Percentiles rank a stretch among this genome's conserved stretches.
Evolutionary conservation across 2,888 invertebrate genomes (phyloP).

Genomic region (Nycteola revayana): DNA sequence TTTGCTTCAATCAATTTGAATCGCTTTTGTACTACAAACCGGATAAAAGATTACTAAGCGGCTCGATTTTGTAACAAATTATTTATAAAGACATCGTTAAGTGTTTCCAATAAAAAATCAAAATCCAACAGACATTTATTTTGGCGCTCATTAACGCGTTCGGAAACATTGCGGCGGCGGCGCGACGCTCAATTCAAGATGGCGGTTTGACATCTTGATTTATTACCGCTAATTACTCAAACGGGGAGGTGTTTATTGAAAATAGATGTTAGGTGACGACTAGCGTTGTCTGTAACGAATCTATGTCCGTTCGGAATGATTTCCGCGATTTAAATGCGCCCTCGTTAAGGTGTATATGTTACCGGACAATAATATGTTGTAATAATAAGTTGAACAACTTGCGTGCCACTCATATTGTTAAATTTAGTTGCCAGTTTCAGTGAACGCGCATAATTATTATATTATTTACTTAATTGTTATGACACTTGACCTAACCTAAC

Average conservation of each 20-base stretch:
- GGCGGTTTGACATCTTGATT: conserved; percentile 68
- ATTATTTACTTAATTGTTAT: too few relatives aligned
- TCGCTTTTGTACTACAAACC: too few relatives aligned
- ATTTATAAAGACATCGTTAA: conserved; percentile 6
- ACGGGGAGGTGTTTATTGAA: conserved; percentile 74
- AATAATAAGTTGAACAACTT: too few relatives aligned
- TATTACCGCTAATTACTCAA: conserved; percentile 77
- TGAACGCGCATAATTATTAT: too few relatives aligned
- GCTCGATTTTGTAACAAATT: too few relatives aligned
- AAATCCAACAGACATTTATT: conserved; percentile 46
- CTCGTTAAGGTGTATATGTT: conserved; percentile 7
- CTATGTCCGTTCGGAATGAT: conserved; percentile 33
- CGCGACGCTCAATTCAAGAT: conserved; percentile 21
- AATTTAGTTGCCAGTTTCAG: too few relatives aligned
- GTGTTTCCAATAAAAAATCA: conserved; percentile 6
- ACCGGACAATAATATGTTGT: too few relatives aligned
- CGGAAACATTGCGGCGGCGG: conserved; percentile 31
- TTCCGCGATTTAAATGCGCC: conserved; percentile 32
- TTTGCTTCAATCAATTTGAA: too few relatives aligned
- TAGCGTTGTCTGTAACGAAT: conserved; percentile 56
- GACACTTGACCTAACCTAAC: too few relatives aligned
- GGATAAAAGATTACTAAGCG: too few relatives aligned
- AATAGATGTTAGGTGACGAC: conserved; percentile 69
- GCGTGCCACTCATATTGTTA: too few relatives aligned
- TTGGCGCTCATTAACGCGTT: conserved; percentile 63